Evolutionary conservation across 2,113 vertebrate species (phyloP).

Genomic region (Apus apus): DNA sequence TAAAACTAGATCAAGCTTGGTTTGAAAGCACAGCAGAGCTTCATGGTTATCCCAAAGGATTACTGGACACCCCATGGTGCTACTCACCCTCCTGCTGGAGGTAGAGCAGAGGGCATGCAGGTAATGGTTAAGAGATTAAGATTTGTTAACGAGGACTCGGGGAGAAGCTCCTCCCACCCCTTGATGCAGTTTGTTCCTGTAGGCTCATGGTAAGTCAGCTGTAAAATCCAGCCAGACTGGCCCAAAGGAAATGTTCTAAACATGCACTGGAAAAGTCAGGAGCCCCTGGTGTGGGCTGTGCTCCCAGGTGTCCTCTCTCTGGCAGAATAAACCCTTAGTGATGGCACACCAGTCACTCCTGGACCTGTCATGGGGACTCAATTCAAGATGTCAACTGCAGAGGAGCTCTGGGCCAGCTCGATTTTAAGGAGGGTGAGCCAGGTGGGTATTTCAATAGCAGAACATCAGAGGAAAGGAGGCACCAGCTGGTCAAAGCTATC

Average conservation of each 20-base stretch:
- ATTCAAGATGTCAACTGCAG: background rate
- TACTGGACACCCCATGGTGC: rapidly evolving
- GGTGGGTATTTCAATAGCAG: background rate
- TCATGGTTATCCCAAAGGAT: background rate
- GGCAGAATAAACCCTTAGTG: background rate
- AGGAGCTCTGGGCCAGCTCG: background rate
- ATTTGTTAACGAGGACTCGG: background rate
- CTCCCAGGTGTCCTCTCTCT: rapidly evolving
- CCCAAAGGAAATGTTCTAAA: background rate
- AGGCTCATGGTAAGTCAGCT: background rate
- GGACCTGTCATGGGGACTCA: rapidly evolving
- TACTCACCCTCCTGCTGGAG: rapidly evolving
- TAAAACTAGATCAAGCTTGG: background rate
- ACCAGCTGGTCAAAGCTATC: background rate
- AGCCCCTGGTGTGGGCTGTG: background rate
- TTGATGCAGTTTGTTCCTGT: too few relatives aligned
- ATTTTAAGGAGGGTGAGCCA: background rate
- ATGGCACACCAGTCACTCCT: background rate
- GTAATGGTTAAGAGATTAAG: background rate
- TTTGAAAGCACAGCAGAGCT: background rate
- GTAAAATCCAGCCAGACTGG: background rate
- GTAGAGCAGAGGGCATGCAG: background rate
- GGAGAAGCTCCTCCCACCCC: background rate
- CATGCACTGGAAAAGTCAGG: background rate
- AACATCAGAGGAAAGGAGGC: background rate